Percentiles rank a stretch among this genome's conserved stretches.
These are phyloP conservation scores for Cichladusa arquata DNA, from an alignment of 2,113 vertebrate genomes.

Conservation along the genomic window DNA sequence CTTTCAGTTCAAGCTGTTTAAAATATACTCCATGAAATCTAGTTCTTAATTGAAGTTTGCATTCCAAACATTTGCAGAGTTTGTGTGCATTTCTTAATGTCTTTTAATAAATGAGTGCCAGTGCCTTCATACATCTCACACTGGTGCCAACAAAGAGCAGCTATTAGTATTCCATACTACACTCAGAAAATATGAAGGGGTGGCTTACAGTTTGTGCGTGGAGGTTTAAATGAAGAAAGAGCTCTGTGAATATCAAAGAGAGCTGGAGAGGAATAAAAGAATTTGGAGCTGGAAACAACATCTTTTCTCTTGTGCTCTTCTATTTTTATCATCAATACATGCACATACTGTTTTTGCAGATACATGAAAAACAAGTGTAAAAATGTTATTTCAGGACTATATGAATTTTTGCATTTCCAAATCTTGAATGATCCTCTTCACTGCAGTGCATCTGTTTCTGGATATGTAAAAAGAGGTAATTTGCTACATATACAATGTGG, in stretches of 20 bases:
- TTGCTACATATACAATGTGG: not conserved
- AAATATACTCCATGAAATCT: not conserved
- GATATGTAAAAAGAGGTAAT: not conserved
- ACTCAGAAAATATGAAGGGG: not conserved
- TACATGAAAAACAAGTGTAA: not conserved
- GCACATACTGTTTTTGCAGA: not conserved
- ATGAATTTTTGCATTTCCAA: not conserved
- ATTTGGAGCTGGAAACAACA: not conserved
- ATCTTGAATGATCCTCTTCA: not conserved
- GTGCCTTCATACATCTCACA: not conserved
- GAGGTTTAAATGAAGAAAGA: not conserved
- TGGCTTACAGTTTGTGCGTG: not conserved
- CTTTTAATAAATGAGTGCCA: not conserved
- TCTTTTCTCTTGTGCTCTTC: not conserved
- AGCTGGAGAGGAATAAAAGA: not conserved
- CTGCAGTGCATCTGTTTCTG: not conserved
- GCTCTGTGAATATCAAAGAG: not conserved
- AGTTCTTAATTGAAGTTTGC: not conserved
- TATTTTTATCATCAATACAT: not conserved
- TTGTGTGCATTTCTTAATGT: not conserved
- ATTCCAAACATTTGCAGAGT: not conserved
- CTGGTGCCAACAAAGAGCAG: not conserved
- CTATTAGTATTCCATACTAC: not conserved
- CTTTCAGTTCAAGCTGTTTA: not conserved
- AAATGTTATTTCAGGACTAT: not conserved